Conservation (phyloP, 2,113 vertebrate species). For the Eulacestoma nigropectus region DNA sequence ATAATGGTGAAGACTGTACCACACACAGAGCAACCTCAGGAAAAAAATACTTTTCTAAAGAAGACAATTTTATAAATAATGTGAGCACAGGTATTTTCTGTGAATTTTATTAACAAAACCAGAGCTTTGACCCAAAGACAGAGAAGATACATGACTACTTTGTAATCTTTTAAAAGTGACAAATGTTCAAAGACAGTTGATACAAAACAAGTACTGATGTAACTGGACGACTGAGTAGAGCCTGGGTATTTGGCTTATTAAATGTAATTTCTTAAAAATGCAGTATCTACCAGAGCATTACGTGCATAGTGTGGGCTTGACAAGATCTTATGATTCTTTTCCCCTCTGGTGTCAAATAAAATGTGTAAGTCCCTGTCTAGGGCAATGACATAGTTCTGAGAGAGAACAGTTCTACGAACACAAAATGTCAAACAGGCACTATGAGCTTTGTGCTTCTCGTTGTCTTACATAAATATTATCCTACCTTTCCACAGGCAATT, state of each 20-base stretch:
- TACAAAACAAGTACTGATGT: not conserved
- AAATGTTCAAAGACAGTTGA: not conserved
- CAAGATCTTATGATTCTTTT: not conserved
- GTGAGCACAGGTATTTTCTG: not conserved
- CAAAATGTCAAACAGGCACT: not conserved
- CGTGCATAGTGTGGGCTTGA: not conserved
- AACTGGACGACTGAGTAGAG: not conserved
- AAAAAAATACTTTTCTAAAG: not conserved
- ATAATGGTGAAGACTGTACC: not conserved
- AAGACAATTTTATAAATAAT: not conserved
- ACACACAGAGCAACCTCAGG: not conserved
- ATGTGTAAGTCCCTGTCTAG: not conserved
- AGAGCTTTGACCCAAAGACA: not conserved
- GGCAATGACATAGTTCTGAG: not conserved
- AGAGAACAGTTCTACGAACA: not conserved
- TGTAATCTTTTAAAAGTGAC: not conserved
- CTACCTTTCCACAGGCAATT: conserved; percentile 1
- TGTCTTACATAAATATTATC: not conserved
- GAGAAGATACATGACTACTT: not conserved
- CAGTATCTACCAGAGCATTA: not conserved
- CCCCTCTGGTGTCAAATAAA: not conserved
- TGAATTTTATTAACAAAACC: not conserved
- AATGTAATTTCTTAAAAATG: not conserved
- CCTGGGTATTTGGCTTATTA: not conserved
- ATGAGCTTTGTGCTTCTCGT: not conserved